Evolutionary conservation across 1,140 invertebrate species (phyloP).

Genomic region (Nebria ingens): DNA sequence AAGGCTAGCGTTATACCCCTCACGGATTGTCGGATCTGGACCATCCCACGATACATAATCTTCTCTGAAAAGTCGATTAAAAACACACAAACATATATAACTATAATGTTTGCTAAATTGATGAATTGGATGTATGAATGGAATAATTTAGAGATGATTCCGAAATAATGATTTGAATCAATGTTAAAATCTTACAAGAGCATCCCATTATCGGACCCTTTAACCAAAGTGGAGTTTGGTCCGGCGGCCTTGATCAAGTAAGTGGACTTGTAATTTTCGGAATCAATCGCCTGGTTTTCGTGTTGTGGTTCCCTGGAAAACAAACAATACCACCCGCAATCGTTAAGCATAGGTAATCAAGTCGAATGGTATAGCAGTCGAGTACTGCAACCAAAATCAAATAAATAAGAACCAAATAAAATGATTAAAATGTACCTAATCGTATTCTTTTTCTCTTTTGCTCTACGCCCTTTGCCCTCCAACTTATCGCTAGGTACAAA

Average conservation of each 20-base stretch:
- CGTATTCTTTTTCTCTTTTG: not conserved
- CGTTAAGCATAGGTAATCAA: too few relatives aligned
- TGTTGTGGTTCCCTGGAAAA: not conserved
- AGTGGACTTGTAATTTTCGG: slow-evolving; percentile 39
- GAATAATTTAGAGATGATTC: not conserved
- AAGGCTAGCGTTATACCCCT: slow-evolving; percentile 33
- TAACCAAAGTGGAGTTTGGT: slow-evolving; percentile 45
- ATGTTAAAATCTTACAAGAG: slow-evolving; percentile 63
- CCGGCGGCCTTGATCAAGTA: slow-evolving; percentile 45
- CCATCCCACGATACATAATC: slow-evolving; percentile 64
- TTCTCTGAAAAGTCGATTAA: slow-evolving; percentile 35
- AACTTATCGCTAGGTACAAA: not conserved
- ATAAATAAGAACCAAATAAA: too few relatives aligned
- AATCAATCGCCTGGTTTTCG: slow-evolving; percentile 34
- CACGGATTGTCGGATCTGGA: slow-evolving; percentile 43
- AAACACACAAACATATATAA: not conserved
- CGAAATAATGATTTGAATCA: slow-evolving; percentile 7
- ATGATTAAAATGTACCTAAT: slow-evolving; percentile 7
- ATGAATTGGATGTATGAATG: not conserved
- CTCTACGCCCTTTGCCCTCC: not conserved
- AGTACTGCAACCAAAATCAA: not conserved
- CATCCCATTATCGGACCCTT: slow-evolving; percentile 54
- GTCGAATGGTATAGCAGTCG: too few relatives aligned
- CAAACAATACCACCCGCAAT: not conserved
- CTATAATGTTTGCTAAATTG: too few relatives aligned